Percentiles rank a stretch among this genome's conserved stretches.
Evolutionary conservation across 2,797 vertebrate genomes (phyloP).

Genomic region (Atherinosoma microstoma): DNA sequence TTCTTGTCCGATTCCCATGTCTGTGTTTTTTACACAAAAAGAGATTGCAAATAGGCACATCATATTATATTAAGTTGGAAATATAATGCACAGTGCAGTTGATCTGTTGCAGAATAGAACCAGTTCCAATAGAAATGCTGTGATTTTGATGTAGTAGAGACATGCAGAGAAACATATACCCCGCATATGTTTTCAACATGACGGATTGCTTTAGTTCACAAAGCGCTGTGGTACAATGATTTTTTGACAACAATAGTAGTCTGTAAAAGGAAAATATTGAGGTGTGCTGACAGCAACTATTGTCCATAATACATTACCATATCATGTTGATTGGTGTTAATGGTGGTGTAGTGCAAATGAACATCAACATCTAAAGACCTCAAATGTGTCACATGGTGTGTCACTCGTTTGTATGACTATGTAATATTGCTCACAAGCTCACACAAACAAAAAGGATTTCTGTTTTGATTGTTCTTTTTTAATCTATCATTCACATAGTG

Average conservation of each 20-base stretch:
- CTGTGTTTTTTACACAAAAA: constrained; percentile 22
- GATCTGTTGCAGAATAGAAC: constrained; percentile 3
- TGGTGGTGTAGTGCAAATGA: too few species aligned
- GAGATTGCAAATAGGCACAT: constrained; percentile 32
- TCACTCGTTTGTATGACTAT: too few species aligned
- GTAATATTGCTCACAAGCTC: too few species aligned
- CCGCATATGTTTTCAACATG: constrained; percentile 25
- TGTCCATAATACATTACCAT: not conserved
- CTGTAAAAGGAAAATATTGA: constrained; percentile 10
- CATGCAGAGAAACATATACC: constrained; percentile 6
- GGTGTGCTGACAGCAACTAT: not conserved
- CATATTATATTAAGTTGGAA: constrained; percentile 8
- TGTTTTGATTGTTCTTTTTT: too few species aligned
- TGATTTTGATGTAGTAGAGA: constrained; percentile 11
- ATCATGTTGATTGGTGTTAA: not conserved
- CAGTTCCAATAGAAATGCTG: not conserved
- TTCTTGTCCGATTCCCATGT: constrained; percentile 26
- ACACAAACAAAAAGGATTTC: too few species aligned
- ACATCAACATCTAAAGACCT: too few species aligned
- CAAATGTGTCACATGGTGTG: too few species aligned
- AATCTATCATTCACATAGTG: too few species aligned
- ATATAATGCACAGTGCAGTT: not conserved
- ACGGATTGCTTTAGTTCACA: constrained; percentile 29
- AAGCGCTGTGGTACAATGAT: constrained; percentile 10
- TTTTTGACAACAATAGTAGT: constrained; percentile 16